Base-by-base conservation (phyloP, 2,797 vertebrate genomes). In the Poeciliopsis infans region DNA sequence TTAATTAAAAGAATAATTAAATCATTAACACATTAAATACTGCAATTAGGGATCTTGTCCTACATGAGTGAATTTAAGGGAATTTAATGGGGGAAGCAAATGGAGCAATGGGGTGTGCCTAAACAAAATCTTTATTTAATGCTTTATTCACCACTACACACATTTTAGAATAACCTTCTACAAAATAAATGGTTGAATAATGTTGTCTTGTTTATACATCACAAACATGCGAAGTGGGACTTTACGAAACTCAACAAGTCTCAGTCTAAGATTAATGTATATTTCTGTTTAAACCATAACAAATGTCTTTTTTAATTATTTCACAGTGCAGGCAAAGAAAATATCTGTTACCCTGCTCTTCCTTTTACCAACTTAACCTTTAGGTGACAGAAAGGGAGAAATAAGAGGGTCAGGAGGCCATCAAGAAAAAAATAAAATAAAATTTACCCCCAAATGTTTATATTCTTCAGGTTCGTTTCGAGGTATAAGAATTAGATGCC, bases 1-100 rank as follows among this genome's bases (percentile, higher is more conserved):
- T 96, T 95, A 95, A 96, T 96, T 95, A 94, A 95, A 96, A 96
- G 92, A 95, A 96, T 96, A 96, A 96, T 96, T 96, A 95, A 96
- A 95, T 95, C 94, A 96, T 96, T 96, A 96, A 94, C 94, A 95
- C 93, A 94, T 95, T 95, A 94, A 95, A 95, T 94, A 93, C 85
- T 91, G 94, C 94, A 95, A 95, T 96, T 96, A 96, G 93, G 95
- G 95, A 94, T 93, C 92, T 87, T 96, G 95, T 96, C 94, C 91
- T 95, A 95, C 95, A 96, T 95, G 94, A 95, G 84, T 93, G 93
- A 95, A 95, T 95, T 89, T 95, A 93, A 93, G 91, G 88, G 92
- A 94, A 94, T 94, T 94, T 96, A 93, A 95, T 95, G 93, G 89
- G 86, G 90, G 86, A 90, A 93, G 93, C 87, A 91, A 92, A 95